Conservation (phyloP, 2,113 vertebrate genomes). For the Oryctolagus cuniculus region mOryCun1.1 NC_091432.1:45319001-45319500, state of each 20-base stretch:
- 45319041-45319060: background rate
- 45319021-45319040: background rate
- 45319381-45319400: background rate
- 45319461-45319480: background rate
- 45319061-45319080: conserved; percentile 28
- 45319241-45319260: background rate
- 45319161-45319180: conserved; percentile 11
- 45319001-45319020: background rate
- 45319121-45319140: conserved; percentile 16
- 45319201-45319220: conserved; percentile 57
- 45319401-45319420: background rate
- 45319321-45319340: too few species aligned
- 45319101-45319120: conserved; percentile 47
- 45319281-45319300: background rate
- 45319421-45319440: background rate
- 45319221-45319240: conserved; percentile 17
- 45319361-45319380: background rate
- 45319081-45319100: conserved; percentile 51
- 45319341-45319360: background rate
- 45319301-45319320: background rate
- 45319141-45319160: background rate
- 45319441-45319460: background rate
- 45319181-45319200: background rate
- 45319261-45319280: conserved; percentile 16
- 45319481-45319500: background rate